Base-by-base conservation (phyloP, 2,888 invertebrate species). In the Teinopalpus imperialis region DNA sequence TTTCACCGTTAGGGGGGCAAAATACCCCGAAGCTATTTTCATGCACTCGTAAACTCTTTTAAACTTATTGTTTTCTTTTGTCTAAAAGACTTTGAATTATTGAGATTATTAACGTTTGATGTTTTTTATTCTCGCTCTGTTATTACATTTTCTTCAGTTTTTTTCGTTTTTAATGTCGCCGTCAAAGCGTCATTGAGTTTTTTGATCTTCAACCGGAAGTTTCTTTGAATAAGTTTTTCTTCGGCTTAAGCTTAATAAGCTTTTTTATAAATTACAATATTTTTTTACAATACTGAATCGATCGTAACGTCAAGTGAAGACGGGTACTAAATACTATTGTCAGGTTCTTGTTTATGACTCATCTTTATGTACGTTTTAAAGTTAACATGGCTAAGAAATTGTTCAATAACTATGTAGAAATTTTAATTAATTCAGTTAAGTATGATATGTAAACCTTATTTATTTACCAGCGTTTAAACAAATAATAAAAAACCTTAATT, bases 51-150 rank as follows among this genome's bases (percentile, higher is more conserved):
- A 74, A 73, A 73, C 74, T 78, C 75, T 74, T 80, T 78, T 63
- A 69, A 73, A 82, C 69, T 81, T 81, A 85, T 86, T 86, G 85
- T 86, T 87, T 82, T 78, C 77, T 78, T 82, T 78, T 69, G 62
- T 66, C 61, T 60, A 67, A 51, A 58, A 57, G 81, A 78, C 85
- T 77, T 78, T 82, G 85, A 86, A 75, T 78, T 81, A 86, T 85
- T 72, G 68, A 68, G 70, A 75, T 81, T 81, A 80, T 82, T 78
- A 75, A 49, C 69, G 72, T 82, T 83, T 83, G 82, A 80, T 77
- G 77, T 80, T 76, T 66, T 70, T 34, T 32, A 40, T 45, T 45
- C 55, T 61, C 43, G 56, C 56, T 45, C 53, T 36, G 55, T 51
- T 53, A 49, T 57, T 51, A 49, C 9, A 35, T 42, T 42, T 52